Evolutionary conservation across 53 echinoderm and acorn worm genomes (phyloP), one percentile per base, ranked within the genome.

Genomic region (Echinometra lucunter): DNA sequence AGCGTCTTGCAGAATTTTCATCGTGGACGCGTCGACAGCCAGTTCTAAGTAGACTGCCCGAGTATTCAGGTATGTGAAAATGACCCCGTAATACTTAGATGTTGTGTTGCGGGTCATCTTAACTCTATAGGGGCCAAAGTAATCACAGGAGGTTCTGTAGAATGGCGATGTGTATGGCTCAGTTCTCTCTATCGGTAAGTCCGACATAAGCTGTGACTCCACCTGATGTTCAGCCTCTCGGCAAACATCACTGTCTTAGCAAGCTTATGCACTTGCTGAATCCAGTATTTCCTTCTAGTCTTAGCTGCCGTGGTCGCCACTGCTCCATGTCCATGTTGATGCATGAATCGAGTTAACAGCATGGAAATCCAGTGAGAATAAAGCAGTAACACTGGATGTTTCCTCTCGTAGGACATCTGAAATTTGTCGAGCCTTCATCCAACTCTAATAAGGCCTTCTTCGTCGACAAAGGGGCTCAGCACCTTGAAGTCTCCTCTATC

Each of bases 11-110:
- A 97, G 49, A 47, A 94, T 95, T 74, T 97, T 94, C 56, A 69
- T 90, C 18, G 96, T 96, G 1, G 95, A 96, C 66, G 91, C 95
- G 75, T 97, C 95, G n/a, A n/a, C n/a, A n/a, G n/a, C n/a, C n/a
- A n/a, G 70, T 53, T 97, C 97, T 19, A 97, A 81, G 70, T 97
- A 96, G 4, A 96, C 97, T 0, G 97, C 97, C 82, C 96, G 70
- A 19, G 97, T 96, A 78, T 94, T 94, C 21, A 97, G 32, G 70
- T 96, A 96, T 11, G 96, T 96, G 66, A 96, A 96, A 1, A 96
- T 70, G 1, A 95, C 95, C 19, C 95, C 96, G 30, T 95, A 93
- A 23, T 95, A 23, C 30, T 95, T 95, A 0, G 94, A 38, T 3
- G 57, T 69, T 21, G 90, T 93, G 82, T 89, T 94, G 1, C 74